Percentiles rank a stretch among this genome's conserved stretches.
These are phyloP conservation scores for Scophthalmus maximus DNA, from an alignment of 2,113 vertebrate species.

Conservation along the genomic window DNA sequence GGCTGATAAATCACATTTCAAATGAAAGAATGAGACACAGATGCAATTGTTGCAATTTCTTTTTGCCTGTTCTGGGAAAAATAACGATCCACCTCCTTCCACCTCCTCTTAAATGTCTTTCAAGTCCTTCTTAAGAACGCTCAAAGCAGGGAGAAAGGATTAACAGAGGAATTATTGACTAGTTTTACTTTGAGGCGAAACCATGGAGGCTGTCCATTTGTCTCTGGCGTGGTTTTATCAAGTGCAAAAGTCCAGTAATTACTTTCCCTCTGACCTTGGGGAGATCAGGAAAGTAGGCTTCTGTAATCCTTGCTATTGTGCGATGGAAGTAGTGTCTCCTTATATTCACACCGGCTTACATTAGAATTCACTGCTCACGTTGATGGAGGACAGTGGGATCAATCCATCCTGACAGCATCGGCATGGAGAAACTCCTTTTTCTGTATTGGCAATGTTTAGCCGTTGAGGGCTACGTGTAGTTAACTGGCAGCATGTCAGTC, in stretches of 20 bases:
- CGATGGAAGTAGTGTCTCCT: slow-evolving; percentile 27
- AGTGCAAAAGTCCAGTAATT: slow-evolving; percentile 71
- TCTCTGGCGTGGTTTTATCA: slow-evolving; percentile 61
- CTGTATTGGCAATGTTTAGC: slow-evolving; percentile 26
- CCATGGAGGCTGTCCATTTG: slow-evolving; percentile 49
- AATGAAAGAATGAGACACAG: slow-evolving; percentile 31
- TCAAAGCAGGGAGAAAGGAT: slow-evolving; percentile 62
- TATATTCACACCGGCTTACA: slow-evolving; percentile 39
- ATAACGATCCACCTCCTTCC: slow-evolving; percentile 42
- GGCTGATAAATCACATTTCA: slow-evolving; percentile 17
- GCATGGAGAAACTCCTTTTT: not conserved
- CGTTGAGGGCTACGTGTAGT: slow-evolving; percentile 42
- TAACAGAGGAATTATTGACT: slow-evolving; percentile 70
- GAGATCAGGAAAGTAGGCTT: slow-evolving; percentile 47
- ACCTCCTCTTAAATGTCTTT: slow-evolving; percentile 62
- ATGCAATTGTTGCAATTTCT: slow-evolving; percentile 9
- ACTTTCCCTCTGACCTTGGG: slow-evolving; percentile 53
- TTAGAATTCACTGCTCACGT: slow-evolving; percentile 46
- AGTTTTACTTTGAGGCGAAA: slow-evolving; percentile 55
- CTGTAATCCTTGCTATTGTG: slow-evolving; percentile 66
- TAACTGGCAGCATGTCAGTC: slow-evolving; percentile 34
- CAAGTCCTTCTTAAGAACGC: slow-evolving; percentile 52
- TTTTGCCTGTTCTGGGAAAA: slow-evolving; percentile 40
- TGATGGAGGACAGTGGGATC: slow-evolving; percentile 41
- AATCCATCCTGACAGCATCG: slow-evolving; percentile 30